Evolutionary conservation across 2,797 vertebrate species (phyloP), one percentile per base, ranked within the genome.

Genomic region (Gastrophryne carolinensis): DNA sequence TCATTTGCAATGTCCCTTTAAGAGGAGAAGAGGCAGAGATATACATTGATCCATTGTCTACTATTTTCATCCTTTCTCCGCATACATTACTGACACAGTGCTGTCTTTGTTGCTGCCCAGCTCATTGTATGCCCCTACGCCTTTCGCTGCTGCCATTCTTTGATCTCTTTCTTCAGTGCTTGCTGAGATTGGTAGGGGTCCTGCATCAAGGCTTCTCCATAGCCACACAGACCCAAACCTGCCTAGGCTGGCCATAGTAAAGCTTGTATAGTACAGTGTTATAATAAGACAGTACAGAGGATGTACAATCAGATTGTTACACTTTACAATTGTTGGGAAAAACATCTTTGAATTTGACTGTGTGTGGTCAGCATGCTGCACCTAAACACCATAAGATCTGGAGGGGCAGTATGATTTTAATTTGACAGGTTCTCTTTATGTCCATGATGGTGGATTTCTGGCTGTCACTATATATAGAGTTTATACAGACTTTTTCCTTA

Each of bases 401-500:
- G n/a, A n/a, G n/a, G n/a, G n/a, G n/a, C n/a, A n/a, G n/a, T n/a
- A n/a, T n/a, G n/a, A n/a, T n/a, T n/a, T n/a, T n/a, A n/a, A n/a
- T n/a, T n/a, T n/a, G n/a, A n/a, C n/a, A n/a, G n/a, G n/a, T n/a
- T n/a, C n/a, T n/a, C n/a, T n/a, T n/a, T n/a, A n/a, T n/a, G n/a
- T n/a, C n/a, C 39, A 3, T 2, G 15, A 41, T 6, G 17, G 15
- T 2, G 39, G 15, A 44, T 17, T 44, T 44, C 39, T n/a, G 39
- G 17, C 4, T 15, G 15, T 1, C 17, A 4, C 39, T 44, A 44
- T 44, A 63, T 44, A 63, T 76, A 76, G 65, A 44, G 61, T 15
- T 41, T 32, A 47, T 56, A 15, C 53, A 34, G 17, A 13, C 37
- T 66, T 63, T 37, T 63, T 68, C 73, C 66, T 57, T 71, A 63